Base-by-base conservation (phyloP, 2,888 invertebrate species). In the Mechanitis mazaeus region DNA sequence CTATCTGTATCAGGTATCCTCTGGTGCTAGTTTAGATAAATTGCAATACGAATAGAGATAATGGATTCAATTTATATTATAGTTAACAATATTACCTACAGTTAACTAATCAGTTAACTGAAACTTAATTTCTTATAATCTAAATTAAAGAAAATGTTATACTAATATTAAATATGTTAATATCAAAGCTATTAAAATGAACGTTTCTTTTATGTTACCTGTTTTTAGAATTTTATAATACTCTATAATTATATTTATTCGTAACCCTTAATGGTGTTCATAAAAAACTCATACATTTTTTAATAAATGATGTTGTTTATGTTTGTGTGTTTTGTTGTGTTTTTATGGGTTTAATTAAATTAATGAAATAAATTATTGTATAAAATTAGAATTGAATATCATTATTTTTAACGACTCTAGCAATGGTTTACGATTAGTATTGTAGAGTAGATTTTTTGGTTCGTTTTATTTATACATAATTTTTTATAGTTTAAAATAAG, bases 1-100 rank as follows among this genome's bases (percentile, higher is more conserved):
- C 58, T 64, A 74, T 74, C 71, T 45, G 65, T 35, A 61, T 57
- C 55, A 64, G 60, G 60, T 64, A 65, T 65, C 70, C 67, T 64
- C 63, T n/a, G 56, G 64, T 61, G 60, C 58, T 60, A 61, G 68
- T 64, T 68, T 63, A 62, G 65, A 68, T 67, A 67, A 45, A 61
- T 58, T 59, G 57, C 55, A 59, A 63, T 55, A 59, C 54, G 59
- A 60, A 60, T 61, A 42, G 64, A 50, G 63, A 63, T 63, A 59
- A 59, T 56, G 55, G 56, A 63, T 56, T 59, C 59, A 31, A 28
- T 28, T 31, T 9, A 6, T 31, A 31, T 28, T 7, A 28, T 31
- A 3, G 28, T 50, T 50, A 7, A 1, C 50, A 50, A 31, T 12
- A 20, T 20, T 1, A 20, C 20, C 20, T 20, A 20, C 20, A 20